Evolutionary conservation across 2,113 vertebrate species (phyloP), one percentile per base, ranked within the genome.

Genomic region (Trichechus manatus): DNA sequence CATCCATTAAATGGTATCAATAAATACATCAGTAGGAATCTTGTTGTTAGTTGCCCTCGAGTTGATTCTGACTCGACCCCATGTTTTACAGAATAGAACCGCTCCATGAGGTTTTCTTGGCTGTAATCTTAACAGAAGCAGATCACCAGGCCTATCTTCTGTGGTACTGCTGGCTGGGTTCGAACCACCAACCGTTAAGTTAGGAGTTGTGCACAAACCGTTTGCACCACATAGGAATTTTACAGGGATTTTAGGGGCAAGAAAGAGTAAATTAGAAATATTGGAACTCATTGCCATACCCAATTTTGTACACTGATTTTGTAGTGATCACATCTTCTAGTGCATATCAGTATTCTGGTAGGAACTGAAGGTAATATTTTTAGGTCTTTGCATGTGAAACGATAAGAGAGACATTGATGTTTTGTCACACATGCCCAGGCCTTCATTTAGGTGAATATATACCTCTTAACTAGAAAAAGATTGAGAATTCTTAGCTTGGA

Each of bases 281-380:
- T 3, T 44, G 72, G 50, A 44, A 53, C 66, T 72, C 33, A 44
- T 29, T 66, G 86, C 31, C 36, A 42, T 81, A 50, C 6, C n/a
- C 63, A 85, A 3, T 91, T 95, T 94, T 23, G 78, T 68, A 94
- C 33, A 79, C 44, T 96, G 75, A 42, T 42, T 93, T 87, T 80
- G 56, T 86, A 17, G 75, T 94, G 31, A 25, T 96, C 56, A 47
- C n/a, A 25, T 94, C 92, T n/a, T 96, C 10, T 92, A 6, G 66
- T 95, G 83, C 39, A 42, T 92, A 10, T 74, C 22, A 83, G 25
- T 89, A 61, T 68, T 74, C 14, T 39, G 59, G 29, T 84, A 89
- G 36, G 42, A 87, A 92, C 68, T 79, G 80, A 87, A 80, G n/a
- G 2, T 91, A 39, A 75, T 93, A 20, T 84, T 64, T 87, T 81